phyloP scores from a whole-genome alignment of 2,888 invertebrate species.

The Dynastes tityus region DNA sequence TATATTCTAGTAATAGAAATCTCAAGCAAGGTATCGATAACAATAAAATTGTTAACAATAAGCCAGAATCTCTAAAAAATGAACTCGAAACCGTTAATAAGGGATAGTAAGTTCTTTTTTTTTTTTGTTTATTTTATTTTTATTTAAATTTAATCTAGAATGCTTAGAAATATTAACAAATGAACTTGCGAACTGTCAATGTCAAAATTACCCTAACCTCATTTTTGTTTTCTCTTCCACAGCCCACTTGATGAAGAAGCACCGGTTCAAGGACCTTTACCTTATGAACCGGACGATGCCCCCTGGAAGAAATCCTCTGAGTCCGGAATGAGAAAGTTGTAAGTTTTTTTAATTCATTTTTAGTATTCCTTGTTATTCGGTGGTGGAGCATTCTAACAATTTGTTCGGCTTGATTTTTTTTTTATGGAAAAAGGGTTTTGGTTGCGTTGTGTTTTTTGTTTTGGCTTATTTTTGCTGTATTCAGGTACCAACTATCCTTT shows the following conservation, averaged over 20 bases:
- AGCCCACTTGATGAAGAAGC: constrained; percentile 82
- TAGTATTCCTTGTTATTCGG: neutral
- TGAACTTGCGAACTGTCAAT: neutral
- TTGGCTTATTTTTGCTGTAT: neutral
- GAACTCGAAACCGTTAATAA: constrained; percentile 32
- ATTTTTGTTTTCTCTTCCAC: constrained; percentile 50
- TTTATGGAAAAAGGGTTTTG: neutral
- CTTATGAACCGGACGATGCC: constrained; percentile 97
- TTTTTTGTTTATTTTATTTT: constrained; percentile 41
- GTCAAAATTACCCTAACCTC: no score
- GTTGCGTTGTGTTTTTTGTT: neutral
- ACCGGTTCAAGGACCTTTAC: constrained; percentile 97
- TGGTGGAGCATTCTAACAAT: neutral
- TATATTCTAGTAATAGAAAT: constrained; percentile 26
- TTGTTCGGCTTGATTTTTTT: neutral
- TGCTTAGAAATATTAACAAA: no score
- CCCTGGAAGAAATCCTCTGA: constrained; percentile 91
- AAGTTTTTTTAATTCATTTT: constrained; percentile 69
- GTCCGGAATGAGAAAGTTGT: constrained; percentile 94
- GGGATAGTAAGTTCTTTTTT: constrained; percentile 50
- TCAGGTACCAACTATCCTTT: neutral
- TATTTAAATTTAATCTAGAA: constrained; percentile 3
- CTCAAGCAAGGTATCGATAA: neutral
- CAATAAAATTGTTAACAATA: constrained; percentile 8
- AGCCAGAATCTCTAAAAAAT: constrained; percentile 38